These are phyloP conservation scores for Crocidura indochinensis DNA, from an alignment of 2,797 vertebrate species.

Conservation along the genomic window DNA sequence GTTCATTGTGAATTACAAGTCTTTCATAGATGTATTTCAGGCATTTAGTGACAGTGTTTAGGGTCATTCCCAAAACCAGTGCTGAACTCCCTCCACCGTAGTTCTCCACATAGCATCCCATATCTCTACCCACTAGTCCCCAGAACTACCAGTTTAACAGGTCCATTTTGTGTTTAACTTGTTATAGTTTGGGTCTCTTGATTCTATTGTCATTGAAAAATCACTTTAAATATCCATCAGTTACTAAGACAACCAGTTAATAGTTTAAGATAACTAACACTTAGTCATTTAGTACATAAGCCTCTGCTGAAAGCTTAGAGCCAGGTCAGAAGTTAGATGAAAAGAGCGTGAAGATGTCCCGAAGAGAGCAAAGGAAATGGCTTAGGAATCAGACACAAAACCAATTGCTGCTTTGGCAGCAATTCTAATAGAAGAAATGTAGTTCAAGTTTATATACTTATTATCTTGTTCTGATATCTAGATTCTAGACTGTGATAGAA, in stretches of 20 bases:
- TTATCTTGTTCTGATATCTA: constrained; percentile 22
- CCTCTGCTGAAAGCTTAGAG: background rate
- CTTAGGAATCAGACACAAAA: background rate
- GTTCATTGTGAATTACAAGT: too few relatives aligned
- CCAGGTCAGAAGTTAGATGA: background rate
- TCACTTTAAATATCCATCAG: constrained; percentile 7
- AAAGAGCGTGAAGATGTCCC: background rate
- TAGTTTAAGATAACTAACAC: background rate
- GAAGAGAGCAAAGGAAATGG: background rate
- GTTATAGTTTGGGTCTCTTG: too few relatives aligned
- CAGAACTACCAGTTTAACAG: too few relatives aligned
- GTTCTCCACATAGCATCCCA: too few relatives aligned
- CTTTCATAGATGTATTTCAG: too few relatives aligned
- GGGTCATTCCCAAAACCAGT: too few relatives aligned
- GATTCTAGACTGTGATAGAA: constrained; percentile 44
- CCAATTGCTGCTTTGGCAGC: background rate
- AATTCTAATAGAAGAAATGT: background rate
- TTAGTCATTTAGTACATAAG: background rate
- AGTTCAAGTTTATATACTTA: background rate
- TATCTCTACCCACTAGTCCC: too few relatives aligned
- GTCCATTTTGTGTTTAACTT: too few relatives aligned
- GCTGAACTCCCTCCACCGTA: too few relatives aligned
- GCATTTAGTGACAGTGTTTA: too few relatives aligned
- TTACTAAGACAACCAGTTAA: background rate
- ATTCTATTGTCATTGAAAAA: too few relatives aligned